Evolutionary conservation across 2,113 vertebrate species (phyloP), one percentile per base, ranked within the genome.

Genomic region (Oncorhynchus clarkii): DNA sequence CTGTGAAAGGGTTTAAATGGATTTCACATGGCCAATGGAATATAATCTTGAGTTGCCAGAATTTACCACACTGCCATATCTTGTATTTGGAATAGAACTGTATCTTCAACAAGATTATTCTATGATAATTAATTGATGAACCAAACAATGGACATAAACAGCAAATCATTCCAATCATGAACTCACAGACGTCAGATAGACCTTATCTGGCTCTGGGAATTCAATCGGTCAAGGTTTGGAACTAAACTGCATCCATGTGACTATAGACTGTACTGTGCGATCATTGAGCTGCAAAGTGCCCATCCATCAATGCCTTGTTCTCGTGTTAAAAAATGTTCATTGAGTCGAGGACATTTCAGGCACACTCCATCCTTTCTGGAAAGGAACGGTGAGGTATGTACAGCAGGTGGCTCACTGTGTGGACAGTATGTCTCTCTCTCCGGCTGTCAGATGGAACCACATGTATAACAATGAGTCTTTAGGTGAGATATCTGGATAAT

Each of bases 251-350:
- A 79, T 29, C 81, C 81, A 79, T 85, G 76, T 67, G 26, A 67
- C 8, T 16, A 29, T 48, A 13, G 20, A 45, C 31, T 84, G 77
- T 75, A 51, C 83, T 54, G 82, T 78, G 80, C 79, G 82, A 81
- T 86, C 88, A 79, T 72, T 49, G 74, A 81, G 67, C 70, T 74
- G 82, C 82, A 82, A 79, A 64, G 71, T 74, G 0, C 77, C 85
- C 84, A 86, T 88, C 82, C 79, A 80, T 88, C 86, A 88, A 71
- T 78, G 82, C 84, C 85, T 77, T 73, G 74, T 83, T 88, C 83
- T 78, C 84, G 78, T 77, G 67, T 27, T 18, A 45, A 62, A 20
- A 57, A 20, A 20, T 6, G 18, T 18, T 7, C 4, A 57, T 57
- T 57, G 39, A 18, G 51, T 54, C 5, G 81, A 76, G 49, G 29